Conservation (phyloP, 92 coral and sea anemone genomes). For the Epizoanthus stellaris region DNA sequence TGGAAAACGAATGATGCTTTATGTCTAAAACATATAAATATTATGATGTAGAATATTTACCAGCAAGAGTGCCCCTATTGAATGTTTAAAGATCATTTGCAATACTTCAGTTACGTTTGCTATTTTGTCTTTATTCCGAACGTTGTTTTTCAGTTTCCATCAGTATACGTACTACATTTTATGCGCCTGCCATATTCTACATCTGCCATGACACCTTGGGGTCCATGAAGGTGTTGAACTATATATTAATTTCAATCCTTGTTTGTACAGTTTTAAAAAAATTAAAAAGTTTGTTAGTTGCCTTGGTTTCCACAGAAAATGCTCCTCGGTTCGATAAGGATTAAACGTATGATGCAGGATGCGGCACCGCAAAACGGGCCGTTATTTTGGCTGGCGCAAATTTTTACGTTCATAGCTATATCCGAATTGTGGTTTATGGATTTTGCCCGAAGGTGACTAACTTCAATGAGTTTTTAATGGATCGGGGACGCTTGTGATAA, state of each 20-base stretch:
- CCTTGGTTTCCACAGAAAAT: neutral
- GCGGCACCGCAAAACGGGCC: neutral
- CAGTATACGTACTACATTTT: neutral
- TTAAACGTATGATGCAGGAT: neutral
- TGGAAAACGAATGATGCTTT: constrained; percentile 26
- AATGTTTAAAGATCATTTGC: constrained; percentile 22
- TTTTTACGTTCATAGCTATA: neutral
- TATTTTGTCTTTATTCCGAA: neutral
- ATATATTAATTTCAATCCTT: too few species aligned
- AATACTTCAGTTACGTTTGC: neutral
- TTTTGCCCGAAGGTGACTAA: constrained; percentile 34
- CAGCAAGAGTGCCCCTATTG: constrained; percentile 10
- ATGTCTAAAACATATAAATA: constrained; percentile 35
- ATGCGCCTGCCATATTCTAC: neutral
- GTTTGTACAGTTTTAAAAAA: neutral
- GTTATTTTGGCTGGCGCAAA: neutral
- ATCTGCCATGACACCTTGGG: neutral
- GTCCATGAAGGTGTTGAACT: neutral
- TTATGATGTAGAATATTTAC: constrained; percentile 32
- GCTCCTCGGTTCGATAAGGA: neutral
- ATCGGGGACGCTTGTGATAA: constrained; percentile 39
- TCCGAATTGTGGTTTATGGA: constrained; percentile 16
- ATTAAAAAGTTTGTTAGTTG: neutral
- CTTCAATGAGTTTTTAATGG: constrained; percentile 49
- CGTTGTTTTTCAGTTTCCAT: neutral